These are phyloP conservation scores for Anagrus nilaparvatae DNA, from an alignment of 1,140 invertebrate genomes.

Conservation along the genomic window DNA sequence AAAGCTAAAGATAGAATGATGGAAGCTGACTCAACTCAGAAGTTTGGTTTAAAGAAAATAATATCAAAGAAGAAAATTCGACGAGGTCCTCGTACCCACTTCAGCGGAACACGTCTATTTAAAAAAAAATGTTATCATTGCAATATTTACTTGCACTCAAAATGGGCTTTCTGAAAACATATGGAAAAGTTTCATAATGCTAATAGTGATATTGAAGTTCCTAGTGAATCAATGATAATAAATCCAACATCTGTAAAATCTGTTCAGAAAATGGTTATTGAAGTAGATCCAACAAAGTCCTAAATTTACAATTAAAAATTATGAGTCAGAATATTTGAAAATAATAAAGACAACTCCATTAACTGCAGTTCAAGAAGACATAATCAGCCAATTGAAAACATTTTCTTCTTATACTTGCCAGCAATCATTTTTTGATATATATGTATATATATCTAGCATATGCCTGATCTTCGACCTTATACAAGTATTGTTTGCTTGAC, in stretches of 20 bases:
- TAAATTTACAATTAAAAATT: too few relatives aligned
- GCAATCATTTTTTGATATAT: constrained; percentile 28
- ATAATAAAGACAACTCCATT: constrained; percentile 23
- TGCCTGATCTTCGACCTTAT: constrained; percentile 33
- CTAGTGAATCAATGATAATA: not conserved
- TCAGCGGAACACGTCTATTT: constrained; percentile 26
- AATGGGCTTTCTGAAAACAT: constrained; percentile 28
- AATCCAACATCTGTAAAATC: constrained; percentile 4
- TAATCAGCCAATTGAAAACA: constrained; percentile 39
- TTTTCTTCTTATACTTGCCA: constrained; percentile 36
- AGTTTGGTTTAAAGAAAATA: constrained; percentile 13
- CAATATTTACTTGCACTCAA: constrained; percentile 34
- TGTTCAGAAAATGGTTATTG: too few relatives aligned
- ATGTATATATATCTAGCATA: constrained; percentile 35
- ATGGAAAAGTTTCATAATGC: constrained; percentile 33
- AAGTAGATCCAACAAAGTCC: not conserved
- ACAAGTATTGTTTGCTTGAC: constrained; percentile 39
- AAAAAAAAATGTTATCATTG: constrained; percentile 34
- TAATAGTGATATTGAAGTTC: too few relatives aligned
- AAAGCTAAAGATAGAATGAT: constrained; percentile 22
- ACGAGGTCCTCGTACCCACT: constrained; percentile 31
- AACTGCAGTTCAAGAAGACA: constrained; percentile 34
- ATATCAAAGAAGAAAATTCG: constrained; percentile 23
- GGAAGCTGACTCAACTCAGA: constrained; percentile 36
- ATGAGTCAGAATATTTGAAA: constrained; percentile 10